Evolutionary conservation across 2,113 vertebrate species (phyloP), one percentile per base, ranked within the genome.

Genomic region (Oceanodroma tethys): DNA sequence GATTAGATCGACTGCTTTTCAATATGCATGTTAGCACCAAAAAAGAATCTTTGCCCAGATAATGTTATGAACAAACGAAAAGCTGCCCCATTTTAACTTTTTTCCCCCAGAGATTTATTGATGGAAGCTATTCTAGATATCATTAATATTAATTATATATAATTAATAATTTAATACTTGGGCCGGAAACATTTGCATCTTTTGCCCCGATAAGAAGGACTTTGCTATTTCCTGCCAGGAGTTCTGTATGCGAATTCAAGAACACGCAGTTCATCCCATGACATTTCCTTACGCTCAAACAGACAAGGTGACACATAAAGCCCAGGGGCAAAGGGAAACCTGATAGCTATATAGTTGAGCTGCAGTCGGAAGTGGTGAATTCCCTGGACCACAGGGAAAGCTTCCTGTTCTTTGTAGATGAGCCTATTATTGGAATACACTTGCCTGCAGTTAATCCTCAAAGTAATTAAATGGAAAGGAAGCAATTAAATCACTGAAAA

Each of bases 391-490:
- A 47, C 36, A 58, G 93, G 91, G 94, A 96, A 95, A 85, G 97
- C 98, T 98, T 98, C 98, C 98, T 98, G 98, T 92, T 97, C 97
- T 98, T 98, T 98, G 94, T 98, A 98, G 96, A 98, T 97, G 96
- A 97, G 87, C 92, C 97, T 98, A 97, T 98, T 98, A 98, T 97
- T 98, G 98, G 98, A 98, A 98, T 95, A 98, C 97, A 98, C 97
- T 98, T 98, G 98, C 95, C 95, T 96, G 96, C 94, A 97, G 96
- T 98, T 98, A 98, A 98, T 98, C 98, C 96, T 97, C 96, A 96
- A 95, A 98, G 96, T 97, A 98, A 98, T 98, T 98, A 98, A 98
- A 97, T 95, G 97, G 95, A 98, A 97, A 98, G 97, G 98, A 98
- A 98, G 97, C 47, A 96, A 98, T 98, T 98, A 98, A 98, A 97